A percentile compares a stretch with the other conserved stretches of the same genome.
Evolutionary conservation across 2,113 vertebrate genomes (phyloP).

Genomic region (Craseonycteris thonglongyai): DNA sequence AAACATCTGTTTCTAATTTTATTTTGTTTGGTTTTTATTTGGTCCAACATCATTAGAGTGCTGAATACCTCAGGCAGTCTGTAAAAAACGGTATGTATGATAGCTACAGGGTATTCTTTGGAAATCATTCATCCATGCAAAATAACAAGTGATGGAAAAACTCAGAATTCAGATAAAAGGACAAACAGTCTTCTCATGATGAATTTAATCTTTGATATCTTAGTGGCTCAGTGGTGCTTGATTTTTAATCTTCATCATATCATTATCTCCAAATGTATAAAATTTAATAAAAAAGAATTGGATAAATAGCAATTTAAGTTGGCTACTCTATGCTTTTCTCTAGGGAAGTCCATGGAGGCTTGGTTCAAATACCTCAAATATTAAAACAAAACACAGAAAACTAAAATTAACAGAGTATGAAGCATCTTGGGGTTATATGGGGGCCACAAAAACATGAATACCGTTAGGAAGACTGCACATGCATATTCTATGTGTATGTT

Average conservation of each 20-base stretch:
- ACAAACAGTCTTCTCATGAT: not conserved
- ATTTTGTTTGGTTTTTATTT: constrained; percentile 10
- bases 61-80: not conserved
- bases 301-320: not conserved
- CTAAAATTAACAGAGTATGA: not conserved
- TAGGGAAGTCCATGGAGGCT: not conserved
- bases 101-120: not conserved
- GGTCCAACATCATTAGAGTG: constrained; percentile 3
- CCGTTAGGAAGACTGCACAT: not conserved
- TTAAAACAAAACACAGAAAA: not conserved
- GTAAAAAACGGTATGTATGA: not conserved
- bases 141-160: not conserved
- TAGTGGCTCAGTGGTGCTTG: not conserved
- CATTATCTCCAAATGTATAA: not conserved
- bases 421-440: not conserved
- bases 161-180: not conserved
- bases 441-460: not conserved
- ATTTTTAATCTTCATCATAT: not conserved
- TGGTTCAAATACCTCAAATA: not conserved
- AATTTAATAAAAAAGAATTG: not conserved
- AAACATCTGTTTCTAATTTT: constrained; percentile 41
- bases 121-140: not conserved
- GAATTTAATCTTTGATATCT: not conserved
- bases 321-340: not conserved
- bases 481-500: not conserved